Percentiles rank a stretch among this genome's conserved stretches.
Evolutionary conservation across 2,113 vertebrate species (phyloP).

Genomic region (Sporophila hypoxantha): DNA sequence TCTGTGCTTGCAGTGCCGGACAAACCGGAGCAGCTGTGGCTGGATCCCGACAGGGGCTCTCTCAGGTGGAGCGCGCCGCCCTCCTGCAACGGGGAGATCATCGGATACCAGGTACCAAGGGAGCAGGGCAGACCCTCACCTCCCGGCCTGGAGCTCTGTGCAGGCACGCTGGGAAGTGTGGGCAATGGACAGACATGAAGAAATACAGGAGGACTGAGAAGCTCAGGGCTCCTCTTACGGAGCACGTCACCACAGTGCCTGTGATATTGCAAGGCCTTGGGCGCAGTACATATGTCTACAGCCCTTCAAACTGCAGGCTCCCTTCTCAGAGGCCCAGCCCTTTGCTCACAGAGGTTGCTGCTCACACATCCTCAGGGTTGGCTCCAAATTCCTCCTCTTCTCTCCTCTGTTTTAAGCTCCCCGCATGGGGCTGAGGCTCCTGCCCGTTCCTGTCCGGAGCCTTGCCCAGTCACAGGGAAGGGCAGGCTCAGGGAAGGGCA

Average conservation of each 20-base stretch:
- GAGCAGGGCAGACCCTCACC: rapidly evolving
- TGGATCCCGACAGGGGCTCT: background rate
- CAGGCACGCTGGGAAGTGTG: background rate
- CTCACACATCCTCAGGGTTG: rapidly evolving
- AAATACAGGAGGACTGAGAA: background rate
- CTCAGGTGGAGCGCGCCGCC: background rate
- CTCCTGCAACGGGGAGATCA: conserved; percentile 18
- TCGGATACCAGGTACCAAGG: background rate
- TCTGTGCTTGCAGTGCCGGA: background rate
- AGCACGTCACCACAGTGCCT: background rate
- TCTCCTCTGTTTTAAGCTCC: background rate
- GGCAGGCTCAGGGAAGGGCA: too few species aligned
- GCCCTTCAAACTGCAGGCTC: background rate
- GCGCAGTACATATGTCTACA: rapidly evolving
- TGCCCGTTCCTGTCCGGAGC: background rate
- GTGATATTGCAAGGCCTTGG: rapidly evolving
- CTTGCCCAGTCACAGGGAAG: too few species aligned
- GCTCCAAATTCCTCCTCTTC: background rate
- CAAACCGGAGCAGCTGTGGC: background rate
- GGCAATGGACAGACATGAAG: too few species aligned
- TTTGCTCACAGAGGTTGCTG: background rate
- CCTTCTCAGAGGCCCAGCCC: background rate
- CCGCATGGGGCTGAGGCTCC: rapidly evolving
- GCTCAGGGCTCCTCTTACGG: rapidly evolving
- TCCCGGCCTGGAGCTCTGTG: background rate